phyloP scores from a whole-genome alignment of 1,140 invertebrate species.

The Cotesia vestalis region DNA sequence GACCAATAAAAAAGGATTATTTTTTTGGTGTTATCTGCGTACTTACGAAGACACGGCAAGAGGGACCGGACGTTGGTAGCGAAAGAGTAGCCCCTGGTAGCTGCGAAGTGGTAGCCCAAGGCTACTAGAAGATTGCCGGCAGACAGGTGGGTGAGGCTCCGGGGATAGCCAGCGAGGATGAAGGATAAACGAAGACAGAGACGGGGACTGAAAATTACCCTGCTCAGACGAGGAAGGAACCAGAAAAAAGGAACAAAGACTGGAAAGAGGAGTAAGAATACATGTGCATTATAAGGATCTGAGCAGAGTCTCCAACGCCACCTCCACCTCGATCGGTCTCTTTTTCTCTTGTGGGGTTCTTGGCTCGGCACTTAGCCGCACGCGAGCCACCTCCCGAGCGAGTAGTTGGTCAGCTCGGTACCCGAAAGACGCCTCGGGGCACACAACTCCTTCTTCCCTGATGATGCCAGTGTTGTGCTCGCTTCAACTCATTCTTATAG shows the following conservation, averaged over 20 bases:
- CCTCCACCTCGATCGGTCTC: constrained; percentile 40
- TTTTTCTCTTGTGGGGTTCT: constrained; percentile 43
- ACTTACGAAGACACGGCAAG: constrained; percentile 37
- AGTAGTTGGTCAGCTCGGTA: not conserved
- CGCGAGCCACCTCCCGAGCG: constrained; percentile 51
- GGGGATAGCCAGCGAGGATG: constrained; percentile 31
- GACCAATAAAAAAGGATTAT: constrained; percentile 18
- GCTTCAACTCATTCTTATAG: constrained; percentile 8
- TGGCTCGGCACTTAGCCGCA: constrained; percentile 62
- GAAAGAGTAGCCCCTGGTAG: constrained; percentile 65
- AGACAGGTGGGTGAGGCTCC: constrained; percentile 65
- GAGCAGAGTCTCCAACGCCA: constrained; percentile 35
- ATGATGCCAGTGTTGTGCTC: not conserved
- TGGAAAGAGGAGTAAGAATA: constrained; percentile 19
- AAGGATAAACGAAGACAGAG: constrained; percentile 21
- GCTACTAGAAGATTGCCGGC: constrained; percentile 68
- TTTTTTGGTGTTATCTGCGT: constrained; percentile 10
- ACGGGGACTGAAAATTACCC: not conserved
- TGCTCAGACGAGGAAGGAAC: not conserved
- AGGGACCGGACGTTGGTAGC: constrained; percentile 60
- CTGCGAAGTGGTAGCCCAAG: constrained; percentile 64
- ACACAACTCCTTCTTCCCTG: constrained; percentile 24
- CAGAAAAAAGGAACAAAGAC: constrained; percentile 7
- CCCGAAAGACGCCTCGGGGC: constrained; percentile 26
- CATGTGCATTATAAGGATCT: constrained; percentile 16